A percentile compares a stretch with the other conserved stretches of the same genome.
Evolutionary conservation across 2,888 invertebrate genomes (phyloP).

Genomic region (Dione vanillae): DNA sequence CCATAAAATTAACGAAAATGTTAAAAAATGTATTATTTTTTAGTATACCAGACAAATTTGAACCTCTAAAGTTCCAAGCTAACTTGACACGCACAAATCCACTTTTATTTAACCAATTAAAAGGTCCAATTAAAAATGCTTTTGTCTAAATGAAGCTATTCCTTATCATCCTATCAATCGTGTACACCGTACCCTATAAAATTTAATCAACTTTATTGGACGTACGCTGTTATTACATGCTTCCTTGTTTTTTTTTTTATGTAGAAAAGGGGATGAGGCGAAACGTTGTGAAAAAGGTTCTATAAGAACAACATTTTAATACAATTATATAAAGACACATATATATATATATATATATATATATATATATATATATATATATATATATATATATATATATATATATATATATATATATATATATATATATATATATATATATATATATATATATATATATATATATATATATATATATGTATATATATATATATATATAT

Average conservation of each 20-base stretch:
- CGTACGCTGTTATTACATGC: not conserved
- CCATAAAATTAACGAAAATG: too few relatives aligned
- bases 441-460: too few relatives aligned
- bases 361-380: not conserved
- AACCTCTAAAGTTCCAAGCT: too few relatives aligned
- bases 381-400: too few relatives aligned
- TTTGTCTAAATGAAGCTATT: not conserved
- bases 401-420: too few relatives aligned
- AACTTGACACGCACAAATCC: not conserved
- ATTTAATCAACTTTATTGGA: constrained; percentile 9
- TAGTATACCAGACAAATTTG: too few relatives aligned
- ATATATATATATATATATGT: too few relatives aligned
- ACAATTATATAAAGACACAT: too few relatives aligned
- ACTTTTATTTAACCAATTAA: not conserved
- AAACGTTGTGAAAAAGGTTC: not conserved
- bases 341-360: too few relatives aligned
- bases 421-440: too few relatives aligned
- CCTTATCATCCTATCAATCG: constrained; percentile 7
- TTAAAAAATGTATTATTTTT: too few relatives aligned
- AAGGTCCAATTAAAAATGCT: not conserved
- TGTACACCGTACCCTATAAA: not conserved
- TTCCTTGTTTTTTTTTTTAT: not conserved
- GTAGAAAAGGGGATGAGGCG: not conserved
- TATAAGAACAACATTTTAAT: not conserved
- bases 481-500: too few relatives aligned